phyloP scores from a whole-genome alignment of 2,888 invertebrate genomes.

The Andrena hattorfiana region DNA sequence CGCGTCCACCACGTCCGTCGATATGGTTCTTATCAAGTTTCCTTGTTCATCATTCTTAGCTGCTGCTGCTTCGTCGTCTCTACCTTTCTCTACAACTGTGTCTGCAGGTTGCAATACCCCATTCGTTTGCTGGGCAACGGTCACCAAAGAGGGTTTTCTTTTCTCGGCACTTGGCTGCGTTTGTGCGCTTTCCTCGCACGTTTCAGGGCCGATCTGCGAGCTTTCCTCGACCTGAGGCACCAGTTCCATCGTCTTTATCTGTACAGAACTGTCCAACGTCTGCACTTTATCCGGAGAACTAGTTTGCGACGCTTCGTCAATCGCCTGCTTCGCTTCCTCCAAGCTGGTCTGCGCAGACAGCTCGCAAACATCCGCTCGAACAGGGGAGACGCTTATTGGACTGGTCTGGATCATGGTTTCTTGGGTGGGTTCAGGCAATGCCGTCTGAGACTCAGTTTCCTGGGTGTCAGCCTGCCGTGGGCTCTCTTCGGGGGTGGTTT shows the following conservation, averaged over 20 bases:
- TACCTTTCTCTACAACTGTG: not conserved
- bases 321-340: slow-evolving; percentile 81
- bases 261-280: slow-evolving; percentile 76
- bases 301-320: slow-evolving; percentile 79
- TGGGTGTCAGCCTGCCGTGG: slow-evolving; percentile 68
- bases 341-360: slow-evolving; percentile 71
- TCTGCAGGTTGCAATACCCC: not conserved
- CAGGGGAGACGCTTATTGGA: slow-evolving; percentile 64
- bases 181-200: slow-evolving; percentile 74
- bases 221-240: slow-evolving; percentile 79
- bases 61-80: not conserved
- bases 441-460: slow-evolving; percentile 62
- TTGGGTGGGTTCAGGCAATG: slow-evolving; percentile 27
- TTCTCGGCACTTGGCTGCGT: slow-evolving; percentile 50
- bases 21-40: not conserved
- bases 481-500: slow-evolving; percentile 75
- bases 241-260: slow-evolving; percentile 75
- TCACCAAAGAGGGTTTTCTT: slow-evolving; percentile 15
- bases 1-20: slow-evolving; percentile 28
- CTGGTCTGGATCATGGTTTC: slow-evolving; percentile 75
- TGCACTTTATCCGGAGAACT: slow-evolving; percentile 72
- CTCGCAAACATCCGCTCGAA: slow-evolving; percentile 58
- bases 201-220: slow-evolving; percentile 79
- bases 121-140: slow-evolving; percentile 49
- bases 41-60: slow-evolving; percentile 14